Evolutionary conservation across 2,888 invertebrate genomes (phyloP).

Genomic region (Thumatha senex): DNA sequence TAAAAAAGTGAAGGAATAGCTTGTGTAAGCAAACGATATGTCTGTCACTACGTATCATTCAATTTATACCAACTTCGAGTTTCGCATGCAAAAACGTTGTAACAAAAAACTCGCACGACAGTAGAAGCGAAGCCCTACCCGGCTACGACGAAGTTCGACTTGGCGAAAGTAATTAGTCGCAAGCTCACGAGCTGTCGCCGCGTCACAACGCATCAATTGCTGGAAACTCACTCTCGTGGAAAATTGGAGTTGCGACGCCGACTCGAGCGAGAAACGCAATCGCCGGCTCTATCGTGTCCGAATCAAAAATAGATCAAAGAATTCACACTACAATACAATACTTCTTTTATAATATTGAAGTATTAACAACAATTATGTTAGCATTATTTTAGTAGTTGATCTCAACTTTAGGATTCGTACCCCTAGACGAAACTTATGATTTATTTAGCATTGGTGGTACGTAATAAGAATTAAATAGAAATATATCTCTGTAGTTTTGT

Average conservation of each 20-base stretch:
- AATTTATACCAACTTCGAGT: slow-evolving; percentile 39
- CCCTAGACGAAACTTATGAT: slow-evolving; percentile 57
- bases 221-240: slow-evolving; percentile 66
- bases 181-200: slow-evolving; percentile 65
- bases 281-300: slow-evolving; percentile 29
- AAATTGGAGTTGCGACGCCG: slow-evolving; percentile 70
- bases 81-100: slow-evolving; percentile 54
- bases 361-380: slow-evolving; percentile 20
- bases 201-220: slow-evolving; percentile 73
- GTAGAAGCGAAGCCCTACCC: slow-evolving; percentile 69
- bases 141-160: slow-evolving; percentile 54
- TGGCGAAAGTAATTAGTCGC: slow-evolving; percentile 77
- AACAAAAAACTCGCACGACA: slow-evolving; percentile 64
- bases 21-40: slow-evolving; percentile 12
- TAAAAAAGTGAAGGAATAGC: not conserved
- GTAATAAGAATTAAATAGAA: slow-evolving; percentile 79
- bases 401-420: slow-evolving; percentile 46
- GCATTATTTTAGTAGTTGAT: slow-evolving; percentile 20
- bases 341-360: slow-evolving; percentile 19
- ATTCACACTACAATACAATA: slow-evolving; percentile 11
- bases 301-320: slow-evolving; percentile 39
- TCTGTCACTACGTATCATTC: slow-evolving; percentile 37
- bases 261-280: slow-evolving; percentile 66
- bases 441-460: slow-evolving; percentile 69
- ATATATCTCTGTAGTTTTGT: slow-evolving; percentile 81